A percentile compares a stretch with the other conserved stretches of the same genome.
Evolutionary conservation across 1,140 invertebrate species (phyloP).

Genomic region (Drosophila ogumai): DNA sequence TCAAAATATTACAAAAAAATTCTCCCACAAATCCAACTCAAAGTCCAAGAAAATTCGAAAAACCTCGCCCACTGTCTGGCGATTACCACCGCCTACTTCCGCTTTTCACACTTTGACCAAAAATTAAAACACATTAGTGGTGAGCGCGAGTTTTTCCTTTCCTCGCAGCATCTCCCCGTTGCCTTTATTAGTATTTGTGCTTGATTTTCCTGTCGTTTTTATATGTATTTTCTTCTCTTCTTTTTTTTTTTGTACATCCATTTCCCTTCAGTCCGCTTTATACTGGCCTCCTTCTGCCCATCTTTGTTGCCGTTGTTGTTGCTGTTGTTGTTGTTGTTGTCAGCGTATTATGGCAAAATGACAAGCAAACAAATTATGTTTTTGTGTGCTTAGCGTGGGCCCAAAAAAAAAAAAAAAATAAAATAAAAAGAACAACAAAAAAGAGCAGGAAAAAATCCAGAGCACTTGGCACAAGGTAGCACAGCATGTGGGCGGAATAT

Average conservation of each 20-base stretch:
- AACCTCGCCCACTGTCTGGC: not conserved
- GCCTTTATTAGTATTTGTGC: conserved; percentile 59
- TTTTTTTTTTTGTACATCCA: conserved; percentile 9
- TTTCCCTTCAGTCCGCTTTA: conserved; percentile 13
- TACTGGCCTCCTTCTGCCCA: conserved; percentile 10
- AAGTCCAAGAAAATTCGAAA: not conserved
- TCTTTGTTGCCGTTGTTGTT: conserved; percentile 18
- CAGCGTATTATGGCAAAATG: conserved; percentile 75
- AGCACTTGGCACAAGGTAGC: conserved; percentile 57
- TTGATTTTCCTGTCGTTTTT: conserved; percentile 44
- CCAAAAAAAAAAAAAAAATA: conserved; percentile 38
- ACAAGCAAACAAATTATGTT: conserved; percentile 81
- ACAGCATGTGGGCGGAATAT: conserved; percentile 15
- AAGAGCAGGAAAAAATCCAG: conserved; percentile 32
- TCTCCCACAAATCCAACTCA: not conserved
- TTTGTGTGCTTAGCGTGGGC: conserved; percentile 73
- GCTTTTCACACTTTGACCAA: conserved; percentile 48
- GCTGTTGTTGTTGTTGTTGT: conserved; percentile 54
- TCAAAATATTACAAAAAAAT: not conserved
- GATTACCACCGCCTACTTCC: not conserved
- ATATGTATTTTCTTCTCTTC: not conserved
- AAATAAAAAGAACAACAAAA: conserved; percentile 21
- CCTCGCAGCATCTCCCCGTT: conserved; percentile 12
- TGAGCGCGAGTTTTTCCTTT: conserved; percentile 55
- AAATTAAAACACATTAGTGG: conserved; percentile 69